Base-by-base conservation (phyloP, 2,797 vertebrate species). In the Acanthurus lineatus region DNA sequence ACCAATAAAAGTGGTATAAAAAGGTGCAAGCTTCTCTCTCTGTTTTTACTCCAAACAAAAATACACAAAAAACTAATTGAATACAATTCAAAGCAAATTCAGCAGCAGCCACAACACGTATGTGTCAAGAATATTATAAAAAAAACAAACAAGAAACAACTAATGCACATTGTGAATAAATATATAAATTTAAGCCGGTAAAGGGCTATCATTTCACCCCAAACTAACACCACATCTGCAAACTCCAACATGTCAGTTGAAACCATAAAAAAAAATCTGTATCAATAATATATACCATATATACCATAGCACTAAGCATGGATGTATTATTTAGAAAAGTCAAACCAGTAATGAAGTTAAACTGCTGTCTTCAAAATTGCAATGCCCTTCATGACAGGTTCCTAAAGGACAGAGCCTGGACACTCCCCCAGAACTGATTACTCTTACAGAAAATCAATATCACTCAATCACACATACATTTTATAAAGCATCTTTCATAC, bases 1-100 rank as follows among this genome's bases (percentile, higher is more conserved):
- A 66, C 17, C 57, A 48, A 70, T 77, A 52, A 57, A 69, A 62
- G 9, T 9, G 49, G 42, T 9, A 59, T 59, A 10, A 64, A 75
- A 73, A 14, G 38, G 25, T 12, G 16, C 64, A 19, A 75, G 40
- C 10, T 3, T 25, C 35, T 38, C 32, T 25, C 28, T 63, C 28
- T 65, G 16, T 57, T 22, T 47, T 1, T 1, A 4, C 19, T 52
- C 16, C 49, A 16, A 32, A 32, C 28, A 77, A 70, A 76, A 19
- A n/a, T 17, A 73, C 67, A 59, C 62, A 15, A 0, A n/a, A 44
- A 62, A 20, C 9, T 8, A 12, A 15, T 52, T 35, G 20, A 2
- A 63, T 56, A 19, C 9, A n/a, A 25, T 66, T 52, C 9, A 49
- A 25, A 9, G 8, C 20, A 44, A 48, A 54, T 52, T 17, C 8